Conservation (phyloP, 1,140 invertebrate species). For the Sipha flava region DNA sequence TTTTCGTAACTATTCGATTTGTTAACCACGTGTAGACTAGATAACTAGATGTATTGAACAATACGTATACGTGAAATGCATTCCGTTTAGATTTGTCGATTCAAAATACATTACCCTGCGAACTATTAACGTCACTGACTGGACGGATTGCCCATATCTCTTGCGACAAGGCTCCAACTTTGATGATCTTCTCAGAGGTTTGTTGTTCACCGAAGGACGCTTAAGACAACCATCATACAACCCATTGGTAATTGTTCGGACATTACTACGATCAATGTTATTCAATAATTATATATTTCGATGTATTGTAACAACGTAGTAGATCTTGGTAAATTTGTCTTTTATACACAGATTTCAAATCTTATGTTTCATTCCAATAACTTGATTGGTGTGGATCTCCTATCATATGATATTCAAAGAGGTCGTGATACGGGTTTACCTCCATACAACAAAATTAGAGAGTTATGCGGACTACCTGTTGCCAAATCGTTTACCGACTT, state of each 20-base stretch:
- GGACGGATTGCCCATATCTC: background rate
- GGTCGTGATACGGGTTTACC: slow-evolving; percentile 83
- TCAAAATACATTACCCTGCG: background rate
- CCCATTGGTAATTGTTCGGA: background rate
- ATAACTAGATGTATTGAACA: too few relatives aligned
- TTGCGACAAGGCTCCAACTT: background rate
- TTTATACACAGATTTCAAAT: slow-evolving; percentile 31
- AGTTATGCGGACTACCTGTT: slow-evolving; percentile 64
- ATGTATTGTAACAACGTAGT: too few relatives aligned
- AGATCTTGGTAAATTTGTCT: too few relatives aligned
- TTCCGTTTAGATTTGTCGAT: background rate
- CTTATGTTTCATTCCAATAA: slow-evolving; percentile 52
- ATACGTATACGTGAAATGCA: too few relatives aligned
- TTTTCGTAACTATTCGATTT: too few relatives aligned
- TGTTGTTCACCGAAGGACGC: background rate
- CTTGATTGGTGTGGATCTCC: slow-evolving; percentile 73
- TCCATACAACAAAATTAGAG: slow-evolving; percentile 66
- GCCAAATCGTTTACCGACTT: slow-evolving; percentile 50
- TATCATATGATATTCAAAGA: slow-evolving; percentile 75
- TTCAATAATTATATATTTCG: too few relatives aligned
- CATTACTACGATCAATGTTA: too few relatives aligned
- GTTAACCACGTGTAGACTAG: too few relatives aligned
- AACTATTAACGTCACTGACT: background rate
- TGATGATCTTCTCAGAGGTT: background rate
- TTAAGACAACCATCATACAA: slow-evolving; percentile 14